Evolutionary conservation across 2,888 invertebrate genomes (phyloP), one percentile per base, ranked within the genome.

Genomic region (Apocheima hispidaria): DNA sequence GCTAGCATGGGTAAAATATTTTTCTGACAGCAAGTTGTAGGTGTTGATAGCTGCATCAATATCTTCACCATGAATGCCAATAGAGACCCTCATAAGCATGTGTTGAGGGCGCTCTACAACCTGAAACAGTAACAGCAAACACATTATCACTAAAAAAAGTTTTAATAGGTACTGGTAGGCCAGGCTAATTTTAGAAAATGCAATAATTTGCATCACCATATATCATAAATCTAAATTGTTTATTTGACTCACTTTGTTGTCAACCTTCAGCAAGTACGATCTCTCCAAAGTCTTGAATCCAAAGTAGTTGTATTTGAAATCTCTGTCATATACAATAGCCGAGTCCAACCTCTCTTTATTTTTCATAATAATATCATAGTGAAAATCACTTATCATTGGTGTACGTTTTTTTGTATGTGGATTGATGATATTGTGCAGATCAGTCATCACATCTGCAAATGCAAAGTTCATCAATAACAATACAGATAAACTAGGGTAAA

Each of bases 271-370:
- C 68, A 99, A 92, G 86, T 99, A 99, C 0, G 99, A 99, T 44
- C 98, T 94, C 81, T 99, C 99, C 55, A 99, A 90, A 0, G 99
- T 99, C 94, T 99, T 99, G 81, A 99, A 99, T n/a, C 99, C 99
- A 93, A 99, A 99, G 84, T 98, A 99, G 81, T 98, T 99, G 89
- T 99, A 99, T 62, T 95, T 96, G 86, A 98, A 99, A 88, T 99
- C 99, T 73, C 99, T 94, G 81, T 99, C 98, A 86, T 99, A 99
- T 38, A 99, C 97, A 73, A 99, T 98, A 18, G 98, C 96, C 0
- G 99, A 98, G 87, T 99, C 98, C 50, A 99, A 90, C 65, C 94
- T 94, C 76, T 98, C 97, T n/a, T 98, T 96, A 88, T 99, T 95
- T 60, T 96, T 94, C 92, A 96, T 95, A 10, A 99, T 95, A 48